Evolutionary conservation across 2,888 invertebrate genomes (phyloP).

Genomic region (Drosophila leonis): DNA sequence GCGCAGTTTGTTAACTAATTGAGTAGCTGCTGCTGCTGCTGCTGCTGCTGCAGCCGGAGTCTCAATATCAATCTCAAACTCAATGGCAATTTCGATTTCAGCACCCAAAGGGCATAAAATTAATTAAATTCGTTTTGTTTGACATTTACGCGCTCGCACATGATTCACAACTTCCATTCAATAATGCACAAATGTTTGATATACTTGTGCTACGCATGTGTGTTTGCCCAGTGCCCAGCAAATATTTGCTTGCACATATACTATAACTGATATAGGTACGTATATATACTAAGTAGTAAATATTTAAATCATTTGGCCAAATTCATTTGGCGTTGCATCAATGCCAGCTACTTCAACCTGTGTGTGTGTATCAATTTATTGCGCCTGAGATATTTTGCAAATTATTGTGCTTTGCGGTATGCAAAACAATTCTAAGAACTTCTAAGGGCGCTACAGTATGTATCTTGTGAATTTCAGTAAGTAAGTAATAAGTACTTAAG

Average conservation of each 20-base stretch:
- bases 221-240: slow-evolving; percentile 46
- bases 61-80: background rate
- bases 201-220: slow-evolving; percentile 29
- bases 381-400: background rate
- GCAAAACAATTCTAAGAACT: background rate
- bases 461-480: background rate
- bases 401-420: slow-evolving; percentile 14
- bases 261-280: background rate
- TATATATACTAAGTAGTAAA: slow-evolving; percentile 40
- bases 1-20: slow-evolving; percentile 69
- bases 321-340: slow-evolving; percentile 47
- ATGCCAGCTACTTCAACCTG: slow-evolving; percentile 26
- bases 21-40: slow-evolving; percentile 32
- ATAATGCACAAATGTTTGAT: slow-evolving; percentile 68
- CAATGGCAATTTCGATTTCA: background rate
- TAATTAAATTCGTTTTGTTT: slow-evolving; percentile 73
- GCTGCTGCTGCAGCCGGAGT: slow-evolving; percentile 3
- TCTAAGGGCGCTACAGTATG: background rate
- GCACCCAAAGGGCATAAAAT: slow-evolving; percentile 55
- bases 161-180: slow-evolving; percentile 42
- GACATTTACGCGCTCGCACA: slow-evolving; percentile 53
- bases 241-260: slow-evolving; percentile 58
- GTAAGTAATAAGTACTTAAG: background rate
- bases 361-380: background rate
- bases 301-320: slow-evolving; percentile 56